Base-by-base conservation (phyloP, 92 coral and sea anemone genomes). In the Blastomussa wellsi region DNA sequence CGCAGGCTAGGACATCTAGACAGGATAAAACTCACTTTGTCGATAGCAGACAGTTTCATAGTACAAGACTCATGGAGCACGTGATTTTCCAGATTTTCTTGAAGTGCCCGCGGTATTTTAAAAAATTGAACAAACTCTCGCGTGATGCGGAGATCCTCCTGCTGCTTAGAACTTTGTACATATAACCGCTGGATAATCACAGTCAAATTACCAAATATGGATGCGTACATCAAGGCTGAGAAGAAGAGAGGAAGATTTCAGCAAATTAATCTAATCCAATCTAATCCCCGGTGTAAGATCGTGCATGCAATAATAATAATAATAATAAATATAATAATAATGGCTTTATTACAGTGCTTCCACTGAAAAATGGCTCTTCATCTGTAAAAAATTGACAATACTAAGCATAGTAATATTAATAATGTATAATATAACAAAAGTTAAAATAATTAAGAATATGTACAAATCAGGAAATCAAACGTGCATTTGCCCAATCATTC, bases 181-280 rank as follows among this genome's bases (percentile, higher is more conserved):
- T 92, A 94, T 7, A 94, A 90, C 72, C 98, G 84, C 80, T 94
- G 98, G 77, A 94, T 92, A 51, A 94, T 91, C 51, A 94, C 98
- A 52, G 98, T 92, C 86, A 94, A 84, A 81, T 94, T 94, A 42
- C 98, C 98, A 85, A 94, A 94, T 77, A 94, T 92, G 52, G 95
- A 89, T 13, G 98, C 98, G 66, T 89, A 94, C 93, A 94, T 94
- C 78, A 94, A 60, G 57, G 98, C 98, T 93, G 65, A 7, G 52
- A 82, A 35, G 19, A 71, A 10, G 48, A 1, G 29, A 22, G 17
- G 3, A 12, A 36, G 35, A 11, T 36, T 24, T 53, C 32, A 60
- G 26, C 2, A 60, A 60, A 26, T 60, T 28, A 60, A 10, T 60
- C 31, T 60, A 0, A 17, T 0, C 17, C 28, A 55, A n/a, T n/a